These are phyloP conservation scores for Chrysodeixis includens DNA, from an alignment of 2,888 invertebrate species.

Conservation along the genomic window DNA sequence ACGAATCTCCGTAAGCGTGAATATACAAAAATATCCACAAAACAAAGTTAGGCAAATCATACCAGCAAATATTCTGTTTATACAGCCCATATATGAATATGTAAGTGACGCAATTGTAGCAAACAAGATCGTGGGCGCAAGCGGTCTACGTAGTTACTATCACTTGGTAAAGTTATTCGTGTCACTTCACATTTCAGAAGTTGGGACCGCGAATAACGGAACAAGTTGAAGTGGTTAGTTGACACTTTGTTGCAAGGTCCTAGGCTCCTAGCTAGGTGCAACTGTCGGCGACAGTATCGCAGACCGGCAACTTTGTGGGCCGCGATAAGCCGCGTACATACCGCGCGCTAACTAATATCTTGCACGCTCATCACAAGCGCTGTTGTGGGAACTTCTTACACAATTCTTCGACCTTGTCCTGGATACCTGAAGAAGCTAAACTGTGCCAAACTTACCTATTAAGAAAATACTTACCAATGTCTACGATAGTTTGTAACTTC, in stretches of 20 bases:
- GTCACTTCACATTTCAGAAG: constrained; percentile 71
- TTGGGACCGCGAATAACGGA: constrained; percentile 63
- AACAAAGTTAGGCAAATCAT: background rate
- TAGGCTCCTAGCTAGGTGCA: constrained; percentile 77
- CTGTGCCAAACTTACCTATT: background rate
- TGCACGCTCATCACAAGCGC: constrained; percentile 38
- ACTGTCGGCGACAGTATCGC: constrained; percentile 65
- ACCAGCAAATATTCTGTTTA: background rate
- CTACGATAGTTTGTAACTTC: background rate
- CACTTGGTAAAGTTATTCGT: constrained; percentile 76
- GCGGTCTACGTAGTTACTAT: constrained; percentile 65
- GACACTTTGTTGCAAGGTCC: constrained; percentile 82
- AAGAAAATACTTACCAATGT: background rate
- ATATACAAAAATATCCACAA: background rate
- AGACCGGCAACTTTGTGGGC: constrained; percentile 62
- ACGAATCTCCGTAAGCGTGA: background rate
- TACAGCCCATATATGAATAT: constrained; percentile 23
- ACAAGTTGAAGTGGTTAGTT: constrained; percentile 77
- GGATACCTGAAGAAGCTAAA: constrained; percentile 5
- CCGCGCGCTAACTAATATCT: constrained; percentile 56
- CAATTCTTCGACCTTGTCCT: constrained; percentile 16
- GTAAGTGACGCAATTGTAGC: constrained; percentile 22
- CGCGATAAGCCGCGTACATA: constrained; percentile 65
- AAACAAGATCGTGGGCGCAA: constrained; percentile 51
- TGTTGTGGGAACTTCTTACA: constrained; percentile 21